Evolutionary conservation across 2,113 vertebrate genomes (phyloP), one percentile per base, ranked within the genome.

Genomic region (Toxostoma redivivum): DNA sequence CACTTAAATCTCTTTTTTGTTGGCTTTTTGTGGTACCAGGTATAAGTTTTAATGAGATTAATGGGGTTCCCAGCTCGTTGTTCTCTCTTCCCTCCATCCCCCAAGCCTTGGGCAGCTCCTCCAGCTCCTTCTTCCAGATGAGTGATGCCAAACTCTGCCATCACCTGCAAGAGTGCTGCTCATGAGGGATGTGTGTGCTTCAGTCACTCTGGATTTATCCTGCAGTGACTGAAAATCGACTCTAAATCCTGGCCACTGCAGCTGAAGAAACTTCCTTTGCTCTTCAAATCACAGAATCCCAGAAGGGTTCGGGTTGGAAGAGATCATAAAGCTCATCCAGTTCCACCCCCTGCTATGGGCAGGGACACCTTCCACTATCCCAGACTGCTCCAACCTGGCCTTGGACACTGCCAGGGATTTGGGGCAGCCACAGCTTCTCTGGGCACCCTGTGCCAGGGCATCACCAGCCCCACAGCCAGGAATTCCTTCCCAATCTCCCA

Each of bases 391-490:
- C 78, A 53, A 45, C 37, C 33, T 21, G 19, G 24, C 7, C 24
- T 38, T 0, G n/a, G 0, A 3, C 53, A 60, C 4, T 67, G 0
- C 24, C 45, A 81, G 69, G 44, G 60, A 81, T 73, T 23, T 40
- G 60, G 58, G 33, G 15, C 51, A 73, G 27, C 23, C 67, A 73
- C 60, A 88, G 60, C 60, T 66, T 0, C 51, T 88, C 51, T 73
- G 86, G 44, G 27, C 6, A 73, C 1, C 21, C 58, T 66, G 60
- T 66, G 28, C 67, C 67, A 58, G 51, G 27, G 22, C 10, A 9
- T 51, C 0, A 0, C 21, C 25, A 15, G 3, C 4, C 25, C 50
- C 50, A 0, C 4, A 38, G 10, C 0, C 0, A 44, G 0, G 1
- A 66, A 51, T 81, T 81, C 3, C 7, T n/a, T 45, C 27, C 44